phyloP scores from a whole-genome alignment of 2,797 vertebrate species.

The Acanthiza pusilla region DNA sequence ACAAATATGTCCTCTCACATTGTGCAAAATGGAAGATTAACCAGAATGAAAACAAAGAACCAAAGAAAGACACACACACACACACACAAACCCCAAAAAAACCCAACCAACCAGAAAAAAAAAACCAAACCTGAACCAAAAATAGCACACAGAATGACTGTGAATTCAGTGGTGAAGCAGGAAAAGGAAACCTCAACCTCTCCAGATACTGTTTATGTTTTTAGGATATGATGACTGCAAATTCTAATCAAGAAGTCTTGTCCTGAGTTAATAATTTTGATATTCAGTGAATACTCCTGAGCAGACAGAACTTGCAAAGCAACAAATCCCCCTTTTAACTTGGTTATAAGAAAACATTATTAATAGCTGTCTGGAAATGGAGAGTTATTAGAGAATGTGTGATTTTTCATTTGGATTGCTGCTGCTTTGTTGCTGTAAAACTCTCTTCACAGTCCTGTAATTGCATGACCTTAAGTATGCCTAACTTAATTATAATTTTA shows the following conservation, averaged over 20 bases:
- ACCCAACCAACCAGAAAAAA: neutral
- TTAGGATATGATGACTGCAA: neutral
- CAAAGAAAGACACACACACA: neutral
- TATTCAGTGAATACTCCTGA: neutral
- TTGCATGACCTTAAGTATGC: constrained; percentile 33
- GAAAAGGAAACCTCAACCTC: neutral
- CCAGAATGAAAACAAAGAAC: neutral
- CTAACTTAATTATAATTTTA: constrained; percentile 43
- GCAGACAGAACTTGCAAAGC: neutral
- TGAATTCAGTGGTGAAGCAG: neutral
- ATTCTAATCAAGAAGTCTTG: neutral
- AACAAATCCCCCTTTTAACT: neutral
- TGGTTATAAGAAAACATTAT: constrained; percentile 33
- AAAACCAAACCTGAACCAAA: too few species aligned
- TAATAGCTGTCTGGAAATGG: neutral
- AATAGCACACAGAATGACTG: neutral
- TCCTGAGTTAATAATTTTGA: neutral
- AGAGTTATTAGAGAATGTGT: neutral
- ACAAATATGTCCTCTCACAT: neutral
- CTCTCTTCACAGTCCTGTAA: constrained; percentile 16
- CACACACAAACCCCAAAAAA: neutral
- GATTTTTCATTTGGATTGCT: constrained; percentile 51
- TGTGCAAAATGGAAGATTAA: neutral
- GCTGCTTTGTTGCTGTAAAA: constrained; percentile 40
- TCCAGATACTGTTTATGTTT: neutral